A percentile compares a stretch with the other conserved stretches of the same genome.
Conservation (phyloP, 2,797 vertebrate genomes). For the Alauda arvensis region DNA sequence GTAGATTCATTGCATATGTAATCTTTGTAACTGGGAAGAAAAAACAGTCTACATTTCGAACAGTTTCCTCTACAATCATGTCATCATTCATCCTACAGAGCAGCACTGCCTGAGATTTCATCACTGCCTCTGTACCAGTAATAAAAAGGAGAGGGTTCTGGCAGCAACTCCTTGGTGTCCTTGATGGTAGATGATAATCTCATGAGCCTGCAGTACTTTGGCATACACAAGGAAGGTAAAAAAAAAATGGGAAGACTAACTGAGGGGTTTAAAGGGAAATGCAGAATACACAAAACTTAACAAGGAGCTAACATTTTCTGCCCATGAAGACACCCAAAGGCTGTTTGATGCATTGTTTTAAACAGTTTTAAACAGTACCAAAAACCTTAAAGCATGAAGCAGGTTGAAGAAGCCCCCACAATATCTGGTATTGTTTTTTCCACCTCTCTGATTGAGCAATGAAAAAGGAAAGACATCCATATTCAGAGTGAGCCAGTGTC, state of each 20-base stretch:
- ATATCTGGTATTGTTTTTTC: not conserved
- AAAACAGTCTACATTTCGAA: not conserved
- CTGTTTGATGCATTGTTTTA: not conserved
- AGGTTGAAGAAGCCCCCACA: not conserved
- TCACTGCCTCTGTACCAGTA: not conserved
- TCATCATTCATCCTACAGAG: not conserved
- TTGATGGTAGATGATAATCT: not conserved
- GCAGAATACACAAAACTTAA: not conserved
- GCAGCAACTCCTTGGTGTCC: not conserved
- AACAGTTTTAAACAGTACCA: not conserved
- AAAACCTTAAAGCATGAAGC: not conserved
- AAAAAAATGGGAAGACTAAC: not conserved
- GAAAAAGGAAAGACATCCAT: not conserved
- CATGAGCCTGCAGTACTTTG: not conserved
- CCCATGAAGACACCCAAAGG: not conserved
- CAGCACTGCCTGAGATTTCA: not conserved
- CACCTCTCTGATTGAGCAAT: not conserved
- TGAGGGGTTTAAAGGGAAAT: not conserved
- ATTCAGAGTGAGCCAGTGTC: not conserved
- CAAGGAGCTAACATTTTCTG: not conserved
- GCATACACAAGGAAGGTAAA: not conserved
- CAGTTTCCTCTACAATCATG: not conserved
- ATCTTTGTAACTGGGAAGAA: not conserved
- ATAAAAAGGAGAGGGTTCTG: not conserved
- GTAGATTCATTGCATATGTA: not conserved